Conservation (phyloP, 2,888 invertebrate genomes). For the Odontocerum albicorne region DNA sequence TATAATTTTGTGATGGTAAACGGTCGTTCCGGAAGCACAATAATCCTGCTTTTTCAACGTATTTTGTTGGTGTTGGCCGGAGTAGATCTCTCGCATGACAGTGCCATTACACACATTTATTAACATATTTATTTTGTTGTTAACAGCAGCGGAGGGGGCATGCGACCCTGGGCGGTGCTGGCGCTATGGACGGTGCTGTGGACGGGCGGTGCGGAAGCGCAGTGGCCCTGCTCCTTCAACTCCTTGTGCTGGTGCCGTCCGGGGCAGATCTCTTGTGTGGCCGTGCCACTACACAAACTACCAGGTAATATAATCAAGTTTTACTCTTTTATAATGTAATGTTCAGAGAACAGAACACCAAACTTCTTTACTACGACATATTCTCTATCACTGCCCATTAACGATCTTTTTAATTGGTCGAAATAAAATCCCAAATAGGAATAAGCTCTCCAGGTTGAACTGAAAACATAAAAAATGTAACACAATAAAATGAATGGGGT, state of each 20-base stretch:
- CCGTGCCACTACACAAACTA: constrained; percentile 70
- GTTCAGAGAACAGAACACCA: too few relatives aligned
- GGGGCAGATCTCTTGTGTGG: constrained; percentile 69
- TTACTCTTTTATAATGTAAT: too few relatives aligned
- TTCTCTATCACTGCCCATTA: too few relatives aligned
- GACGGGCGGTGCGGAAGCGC: constrained; percentile 63
- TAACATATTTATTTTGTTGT: not conserved
- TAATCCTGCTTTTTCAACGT: not conserved
- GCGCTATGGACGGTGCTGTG: constrained; percentile 41
- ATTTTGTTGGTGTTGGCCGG: not conserved
- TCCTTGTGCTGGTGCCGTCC: constrained; percentile 71
- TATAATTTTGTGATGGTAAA: too few relatives aligned
- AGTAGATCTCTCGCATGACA: not conserved
- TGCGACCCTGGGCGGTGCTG: constrained; percentile 33
- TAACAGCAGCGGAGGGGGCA: constrained; percentile 31
- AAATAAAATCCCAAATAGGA: too few relatives aligned
- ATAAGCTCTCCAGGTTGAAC: too few relatives aligned
- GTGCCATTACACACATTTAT: not conserved
- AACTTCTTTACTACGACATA: too few relatives aligned
- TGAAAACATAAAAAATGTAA: too few relatives aligned
- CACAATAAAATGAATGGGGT: too few relatives aligned
- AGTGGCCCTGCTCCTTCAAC: constrained; percentile 69
- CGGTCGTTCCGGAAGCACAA: too few relatives aligned
- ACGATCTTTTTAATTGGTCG: too few relatives aligned
- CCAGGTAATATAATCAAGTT: constrained; percentile 60